Conservation (phyloP, 2,113 vertebrate species). For the Anguilla japonica region DNA sequence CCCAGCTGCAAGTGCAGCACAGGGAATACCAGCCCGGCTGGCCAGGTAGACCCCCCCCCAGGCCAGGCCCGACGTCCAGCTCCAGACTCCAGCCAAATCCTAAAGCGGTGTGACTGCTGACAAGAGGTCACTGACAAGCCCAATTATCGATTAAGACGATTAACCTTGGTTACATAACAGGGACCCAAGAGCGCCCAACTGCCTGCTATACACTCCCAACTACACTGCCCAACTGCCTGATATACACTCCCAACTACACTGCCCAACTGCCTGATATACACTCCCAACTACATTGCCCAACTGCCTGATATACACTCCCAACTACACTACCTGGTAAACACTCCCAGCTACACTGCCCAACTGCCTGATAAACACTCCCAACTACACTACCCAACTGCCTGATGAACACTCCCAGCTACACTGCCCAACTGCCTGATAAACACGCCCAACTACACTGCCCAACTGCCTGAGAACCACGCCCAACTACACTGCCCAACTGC, state of each 20-base stretch:
- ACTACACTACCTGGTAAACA: too few relatives aligned
- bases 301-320: too few relatives aligned
- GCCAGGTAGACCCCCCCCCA: background rate
- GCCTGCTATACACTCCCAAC: background rate
- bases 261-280: too few relatives aligned
- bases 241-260: too few relatives aligned
- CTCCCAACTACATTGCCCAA: background rate
- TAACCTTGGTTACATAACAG: constrained; percentile 42
- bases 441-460: too few relatives aligned
- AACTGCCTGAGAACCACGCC: too few relatives aligned
- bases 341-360: too few relatives aligned
- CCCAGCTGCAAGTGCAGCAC: too few relatives aligned
- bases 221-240: background rate
- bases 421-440: background rate
- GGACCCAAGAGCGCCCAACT: background rate
- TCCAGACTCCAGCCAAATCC: background rate
- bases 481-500: background rate
- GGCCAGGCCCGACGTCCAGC: background rate
- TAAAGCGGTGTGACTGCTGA: background rate
- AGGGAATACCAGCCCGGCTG: background rate
- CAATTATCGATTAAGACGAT: constrained; percentile 40
- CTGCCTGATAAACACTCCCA: background rate
- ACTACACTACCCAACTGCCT: background rate
- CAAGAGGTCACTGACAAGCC: constrained; percentile 21
- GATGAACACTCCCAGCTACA: too few relatives aligned